phyloP scores from a whole-genome alignment of 2,888 invertebrate genomes.

The Teleogryllus oceanicus region DNA sequence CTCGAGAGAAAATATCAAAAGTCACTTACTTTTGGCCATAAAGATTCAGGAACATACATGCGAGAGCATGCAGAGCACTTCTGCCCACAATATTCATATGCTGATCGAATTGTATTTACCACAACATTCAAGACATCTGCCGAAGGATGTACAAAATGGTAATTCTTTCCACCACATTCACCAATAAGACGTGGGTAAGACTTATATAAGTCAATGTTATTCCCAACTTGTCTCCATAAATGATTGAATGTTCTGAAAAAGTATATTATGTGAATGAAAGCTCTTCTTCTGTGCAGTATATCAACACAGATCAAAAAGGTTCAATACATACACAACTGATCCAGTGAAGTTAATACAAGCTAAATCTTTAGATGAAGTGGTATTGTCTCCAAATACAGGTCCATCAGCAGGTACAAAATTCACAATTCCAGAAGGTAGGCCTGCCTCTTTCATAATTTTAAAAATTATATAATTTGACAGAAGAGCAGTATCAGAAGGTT shows the following conservation, averaged over 20 bases:
- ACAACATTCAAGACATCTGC: slow-evolving; percentile 83
- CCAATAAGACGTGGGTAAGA: slow-evolving; percentile 92
- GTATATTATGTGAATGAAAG: background rate
- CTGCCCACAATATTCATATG: slow-evolving; percentile 96
- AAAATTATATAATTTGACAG: slow-evolving; percentile 93
- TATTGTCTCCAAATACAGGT: slow-evolving; percentile 87
- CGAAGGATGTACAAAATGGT: slow-evolving; percentile 91
- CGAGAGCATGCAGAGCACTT: slow-evolving; percentile 99
- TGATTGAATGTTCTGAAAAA: slow-evolving; percentile 75
- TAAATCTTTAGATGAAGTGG: slow-evolving; percentile 79
- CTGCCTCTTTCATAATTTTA: slow-evolving; percentile 91
- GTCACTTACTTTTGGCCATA: slow-evolving; percentile 65
- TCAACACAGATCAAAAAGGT: background rate
- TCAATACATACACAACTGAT: slow-evolving; percentile 69
- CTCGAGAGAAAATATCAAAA: no score
- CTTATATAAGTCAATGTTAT: slow-evolving; percentile 76
- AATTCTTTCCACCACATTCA: slow-evolving; percentile 99
- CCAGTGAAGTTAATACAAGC: slow-evolving; percentile 98
- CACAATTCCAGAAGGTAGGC: slow-evolving; percentile 92
- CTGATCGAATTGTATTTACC: slow-evolving; percentile 78
- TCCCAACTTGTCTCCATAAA: slow-evolving; percentile 88
- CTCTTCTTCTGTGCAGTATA: background rate
- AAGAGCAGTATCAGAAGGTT: slow-evolving; percentile 95
- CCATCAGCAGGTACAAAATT: slow-evolving; percentile 97
- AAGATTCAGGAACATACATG: slow-evolving; percentile 87